These are phyloP conservation scores for Pterois miles DNA, from an alignment of 2,797 vertebrate genomes.

Conservation along the genomic window DNA sequence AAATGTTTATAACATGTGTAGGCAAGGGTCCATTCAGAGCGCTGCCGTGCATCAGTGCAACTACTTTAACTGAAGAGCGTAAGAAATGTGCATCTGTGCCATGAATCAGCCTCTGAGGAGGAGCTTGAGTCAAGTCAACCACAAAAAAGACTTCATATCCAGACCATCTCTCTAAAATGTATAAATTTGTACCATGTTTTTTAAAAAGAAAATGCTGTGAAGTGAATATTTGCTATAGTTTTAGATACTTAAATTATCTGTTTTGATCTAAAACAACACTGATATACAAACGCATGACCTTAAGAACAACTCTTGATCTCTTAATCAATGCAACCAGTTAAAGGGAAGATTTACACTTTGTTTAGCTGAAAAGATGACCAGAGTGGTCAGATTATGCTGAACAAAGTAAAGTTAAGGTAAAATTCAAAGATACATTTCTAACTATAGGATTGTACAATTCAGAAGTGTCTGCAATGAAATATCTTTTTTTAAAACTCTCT, in stretches of 20 bases:
- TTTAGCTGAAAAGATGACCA: not conserved
- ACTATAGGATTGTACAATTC: not conserved
- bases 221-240: not conserved
- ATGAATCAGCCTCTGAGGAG: not conserved
- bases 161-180: not conserved
- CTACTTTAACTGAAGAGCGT: not conserved
- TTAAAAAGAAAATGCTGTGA: not conserved
- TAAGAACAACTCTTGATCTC: not conserved
- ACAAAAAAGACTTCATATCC: not conserved
- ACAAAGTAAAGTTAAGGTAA: not conserved
- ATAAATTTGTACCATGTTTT: not conserved
- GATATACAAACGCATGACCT: not conserved
- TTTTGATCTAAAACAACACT: not conserved
- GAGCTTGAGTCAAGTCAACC: not conserved
- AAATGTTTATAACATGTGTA: not conserved
- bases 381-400: not conserved
- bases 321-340: not conserved
- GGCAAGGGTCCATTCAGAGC: not conserved
- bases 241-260: too few species aligned
- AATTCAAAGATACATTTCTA: not conserved
- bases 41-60: not conserved
- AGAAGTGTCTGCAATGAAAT: not conserved
- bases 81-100: slow-evolving; percentile 3
- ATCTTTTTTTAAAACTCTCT: not conserved
- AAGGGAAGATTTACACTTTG: not conserved